Evolutionary conservation across 2,113 vertebrate species (phyloP).

Genomic region (Indicator indicator): DNA sequence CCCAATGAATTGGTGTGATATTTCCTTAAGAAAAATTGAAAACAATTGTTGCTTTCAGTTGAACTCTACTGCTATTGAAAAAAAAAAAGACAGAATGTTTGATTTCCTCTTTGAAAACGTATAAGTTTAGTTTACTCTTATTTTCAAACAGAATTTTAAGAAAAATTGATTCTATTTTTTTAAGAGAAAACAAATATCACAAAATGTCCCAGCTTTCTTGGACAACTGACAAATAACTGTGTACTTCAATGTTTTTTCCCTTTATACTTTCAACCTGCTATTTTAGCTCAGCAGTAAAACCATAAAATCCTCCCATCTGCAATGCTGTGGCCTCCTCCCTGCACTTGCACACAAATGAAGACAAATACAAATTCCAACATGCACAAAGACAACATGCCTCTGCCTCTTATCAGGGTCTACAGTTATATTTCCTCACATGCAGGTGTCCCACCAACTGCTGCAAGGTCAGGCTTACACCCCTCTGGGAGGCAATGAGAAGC

Average conservation of each 20-base stretch:
- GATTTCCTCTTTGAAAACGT: constrained; percentile 66
- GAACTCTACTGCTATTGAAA: constrained; percentile 1
- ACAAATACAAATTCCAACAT: background rate
- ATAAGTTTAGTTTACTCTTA: background rate
- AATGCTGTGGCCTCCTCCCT: background rate
- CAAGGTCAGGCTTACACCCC: background rate
- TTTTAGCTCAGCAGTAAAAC: constrained; percentile 28
- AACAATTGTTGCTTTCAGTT: constrained; percentile 74
- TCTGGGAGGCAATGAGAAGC: background rate
- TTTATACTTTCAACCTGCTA: constrained; percentile 1
- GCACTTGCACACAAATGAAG: background rate
- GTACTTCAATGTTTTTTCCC: background rate
- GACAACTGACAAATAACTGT: background rate
- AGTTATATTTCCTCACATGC: fast-evolving
- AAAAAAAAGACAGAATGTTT: background rate
- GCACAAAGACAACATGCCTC: background rate
- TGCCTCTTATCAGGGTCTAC: background rate
- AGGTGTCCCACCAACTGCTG: background rate
- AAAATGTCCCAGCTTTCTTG: background rate
- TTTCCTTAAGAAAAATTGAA: constrained; percentile 75
- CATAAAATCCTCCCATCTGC: background rate
- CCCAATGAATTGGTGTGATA: constrained; percentile 70
- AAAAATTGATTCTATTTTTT: background rate
- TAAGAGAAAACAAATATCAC: background rate
- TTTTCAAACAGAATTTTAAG: background rate